Evolutionary conservation across 2,797 vertebrate genomes (phyloP).

Genomic region (Enteromius unitaeniatus): DNA sequence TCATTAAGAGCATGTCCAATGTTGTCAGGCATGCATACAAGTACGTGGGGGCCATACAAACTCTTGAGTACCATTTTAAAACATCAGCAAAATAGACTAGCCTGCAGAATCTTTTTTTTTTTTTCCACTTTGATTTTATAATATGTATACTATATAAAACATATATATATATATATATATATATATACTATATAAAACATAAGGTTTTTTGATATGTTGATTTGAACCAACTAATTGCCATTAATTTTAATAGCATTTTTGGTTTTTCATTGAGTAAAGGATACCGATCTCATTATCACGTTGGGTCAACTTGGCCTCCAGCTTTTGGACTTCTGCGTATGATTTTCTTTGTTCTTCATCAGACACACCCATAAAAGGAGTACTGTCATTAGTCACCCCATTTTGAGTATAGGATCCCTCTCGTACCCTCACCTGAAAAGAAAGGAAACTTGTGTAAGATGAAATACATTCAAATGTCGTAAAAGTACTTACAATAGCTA

Average conservation of each 20-base stretch:
- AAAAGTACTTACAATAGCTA: background rate
- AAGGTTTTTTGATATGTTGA: background rate
- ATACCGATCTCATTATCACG: conserved; percentile 35
- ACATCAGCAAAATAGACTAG: too few species aligned
- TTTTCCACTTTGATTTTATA: too few species aligned
- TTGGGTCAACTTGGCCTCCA: background rate
- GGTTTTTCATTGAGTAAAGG: background rate
- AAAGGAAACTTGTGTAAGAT: background rate
- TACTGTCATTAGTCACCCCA: background rate
- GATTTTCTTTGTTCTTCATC: background rate
- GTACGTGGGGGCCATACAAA: too few species aligned
- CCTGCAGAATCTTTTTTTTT: too few species aligned
- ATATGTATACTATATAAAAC: too few species aligned
- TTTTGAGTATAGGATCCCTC: background rate
- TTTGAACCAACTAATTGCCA: background rate
- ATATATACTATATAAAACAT: too few species aligned
- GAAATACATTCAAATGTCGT: background rate
- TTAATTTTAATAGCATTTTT: background rate
- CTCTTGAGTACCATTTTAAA: too few species aligned
- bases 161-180: too few species aligned
- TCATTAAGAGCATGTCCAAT: too few species aligned
- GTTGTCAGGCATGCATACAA: too few species aligned
- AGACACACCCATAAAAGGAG: background rate
- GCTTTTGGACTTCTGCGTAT: background rate
- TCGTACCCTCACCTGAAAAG: conserved; percentile 1